Percentiles rank a stretch among this genome's conserved stretches.
Conservation (phyloP, 2,797 vertebrate genomes). For the Okamejei kenojei region DNA sequence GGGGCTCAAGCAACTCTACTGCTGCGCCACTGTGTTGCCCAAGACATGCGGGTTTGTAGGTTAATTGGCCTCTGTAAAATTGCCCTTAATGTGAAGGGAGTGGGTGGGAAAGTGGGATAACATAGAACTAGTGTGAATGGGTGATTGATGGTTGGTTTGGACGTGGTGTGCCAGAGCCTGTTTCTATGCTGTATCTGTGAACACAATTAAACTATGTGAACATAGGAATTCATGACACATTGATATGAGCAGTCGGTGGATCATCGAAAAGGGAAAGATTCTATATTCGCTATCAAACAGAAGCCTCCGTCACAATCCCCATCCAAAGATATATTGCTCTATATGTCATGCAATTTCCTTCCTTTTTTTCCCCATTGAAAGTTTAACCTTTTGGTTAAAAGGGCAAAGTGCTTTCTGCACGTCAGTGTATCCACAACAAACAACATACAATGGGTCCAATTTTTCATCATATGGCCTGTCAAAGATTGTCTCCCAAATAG, state of each 20-base stretch:
- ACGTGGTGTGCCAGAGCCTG: no score
- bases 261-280: not conserved
- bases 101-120: no score
- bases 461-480: not conserved
- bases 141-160: no score
- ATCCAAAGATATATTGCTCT: not conserved
- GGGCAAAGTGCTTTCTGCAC: not conserved
- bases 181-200: no score
- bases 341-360: constrained; percentile 1
- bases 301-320: not conserved
- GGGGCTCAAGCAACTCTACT: no score
- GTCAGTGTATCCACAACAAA: not conserved
- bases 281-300: not conserved
- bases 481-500: not conserved
- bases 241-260: not conserved
- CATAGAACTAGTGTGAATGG: no score
- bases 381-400: not conserved
- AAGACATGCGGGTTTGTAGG: no score
- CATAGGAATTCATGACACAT: not conserved
- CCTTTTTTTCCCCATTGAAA: not conserved
- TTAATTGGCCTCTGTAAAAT: no score
- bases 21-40: no score
- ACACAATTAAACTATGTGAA: no score
- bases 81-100: no score
- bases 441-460: not conserved